Evolutionary conservation across 2,888 invertebrate genomes (phyloP), one percentile per base, ranked within the genome.

Genomic region (Thalpophila matura): DNA sequence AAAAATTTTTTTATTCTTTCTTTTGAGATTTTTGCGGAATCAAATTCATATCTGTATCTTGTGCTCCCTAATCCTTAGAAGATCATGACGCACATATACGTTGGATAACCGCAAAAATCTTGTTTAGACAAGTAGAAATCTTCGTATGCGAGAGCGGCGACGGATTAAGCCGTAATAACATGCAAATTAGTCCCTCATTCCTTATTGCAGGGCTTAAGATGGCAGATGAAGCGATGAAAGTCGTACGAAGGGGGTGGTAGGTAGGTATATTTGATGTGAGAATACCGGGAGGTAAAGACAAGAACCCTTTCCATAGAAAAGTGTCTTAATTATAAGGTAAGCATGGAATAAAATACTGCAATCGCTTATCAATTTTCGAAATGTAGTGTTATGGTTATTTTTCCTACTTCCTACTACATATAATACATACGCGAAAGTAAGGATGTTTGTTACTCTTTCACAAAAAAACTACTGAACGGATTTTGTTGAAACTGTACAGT

Each of bases 91-190:
- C 29, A 47, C 37, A 27, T 54, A 45, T 65, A 47, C 10, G 24
- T 35, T n/a, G 62, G 60, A 61, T 54, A 71, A 63, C 61, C 51
- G 55, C 75, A 79, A 88, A 89, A 89, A 88, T 79, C 79, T 74
- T 81, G 83, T 84, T 84, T 81, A 81, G 80, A 82, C 83, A 82
- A 81, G 79, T 70, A 38, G 60, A 71, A 86, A 79, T 80, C 84
- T 79, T 81, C 80, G 69, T 78, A 80, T 80, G 81, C 83, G 78
- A 76, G 83, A 81, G 79, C 77, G 78, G 81, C 72, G 77, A 74
- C 61, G 84, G 89, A 89, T 89, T 90, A 91, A 86, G 85, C 85
- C 67, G 82, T 90, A 91, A 90, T 90, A 91, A 89, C 88, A 91
- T 91, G 91, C 85, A 91, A 91, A 91, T 90, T 87, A 89, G 88